Evolutionary conservation across 1,140 invertebrate genomes (phyloP).

Genomic region (Diprion similis): DNA sequence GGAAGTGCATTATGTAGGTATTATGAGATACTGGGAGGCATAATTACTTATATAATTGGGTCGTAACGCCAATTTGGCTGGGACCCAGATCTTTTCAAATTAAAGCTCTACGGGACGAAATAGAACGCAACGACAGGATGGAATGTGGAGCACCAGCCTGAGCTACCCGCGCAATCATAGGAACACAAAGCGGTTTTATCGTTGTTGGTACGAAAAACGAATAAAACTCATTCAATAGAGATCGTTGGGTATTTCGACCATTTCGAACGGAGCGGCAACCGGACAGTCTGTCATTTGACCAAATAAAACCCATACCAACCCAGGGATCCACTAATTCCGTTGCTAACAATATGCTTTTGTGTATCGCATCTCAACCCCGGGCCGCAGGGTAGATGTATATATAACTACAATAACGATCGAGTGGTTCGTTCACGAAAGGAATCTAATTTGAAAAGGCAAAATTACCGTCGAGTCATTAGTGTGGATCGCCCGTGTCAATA

Average conservation of each 20-base stretch:
- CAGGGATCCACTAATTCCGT: slow-evolving; percentile 7
- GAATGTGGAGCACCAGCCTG: neutral
- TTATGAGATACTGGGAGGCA: neutral
- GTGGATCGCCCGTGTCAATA: no score
- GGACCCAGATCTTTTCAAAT: neutral
- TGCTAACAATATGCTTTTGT: slow-evolving; percentile 12
- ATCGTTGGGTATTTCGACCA: slow-evolving; percentile 5
- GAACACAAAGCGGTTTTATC: slow-evolving; percentile 6
- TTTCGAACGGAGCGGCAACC: neutral
- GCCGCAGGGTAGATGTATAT: neutral
- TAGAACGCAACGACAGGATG: neutral
- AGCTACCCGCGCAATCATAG: slow-evolving; percentile 1
- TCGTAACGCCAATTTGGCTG: neutral
- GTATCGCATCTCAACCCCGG: neutral
- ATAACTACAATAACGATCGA: neutral
- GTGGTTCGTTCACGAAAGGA: neutral
- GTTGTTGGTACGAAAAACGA: slow-evolving; percentile 1
- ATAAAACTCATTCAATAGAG: slow-evolving; percentile 5
- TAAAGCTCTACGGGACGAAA: neutral
- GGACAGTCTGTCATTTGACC: neutral
- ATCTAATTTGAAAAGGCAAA: no score
- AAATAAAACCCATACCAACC: neutral
- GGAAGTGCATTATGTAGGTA: neutral
- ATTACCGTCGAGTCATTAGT: no score
- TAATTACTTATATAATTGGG: slow-evolving; percentile 6